Evolutionary conservation across 2,797 vertebrate species (phyloP), one percentile per base, ranked within the genome.

Genomic region (Enteromius thamalakanensis): DNA sequence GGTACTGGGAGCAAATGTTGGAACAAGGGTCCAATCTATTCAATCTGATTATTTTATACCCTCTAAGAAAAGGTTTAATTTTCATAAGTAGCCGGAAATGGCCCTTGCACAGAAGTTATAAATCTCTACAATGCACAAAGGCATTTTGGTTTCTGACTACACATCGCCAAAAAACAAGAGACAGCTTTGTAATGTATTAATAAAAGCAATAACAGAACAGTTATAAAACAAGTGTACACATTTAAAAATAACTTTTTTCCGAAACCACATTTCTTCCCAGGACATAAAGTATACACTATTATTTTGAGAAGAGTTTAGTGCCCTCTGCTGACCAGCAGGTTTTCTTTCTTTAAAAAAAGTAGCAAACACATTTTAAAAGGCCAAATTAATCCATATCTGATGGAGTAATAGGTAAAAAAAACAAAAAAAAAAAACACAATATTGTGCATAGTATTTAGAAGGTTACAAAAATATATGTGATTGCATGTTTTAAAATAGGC

Each of bases 31-130:
- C 17, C 62, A 10, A 42, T 42, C 40, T 42, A 42, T 42, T 42
- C 40, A 42, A 26, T 67, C 58, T 55, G 65, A 29, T 53, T 9
- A 80, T 60, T 65, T 32, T 49, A 55, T 67, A 47, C 15, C 5
- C 49, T 74, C 49, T 2, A 67, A n/a, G 71, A 77, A 79, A 80
- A 34, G 82, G 68, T 92, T 93, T 92, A 64, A 93, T 94, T 92
- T 93, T 90, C 86, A 81, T 89, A 92, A 94, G 91, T 93, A 91
- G 86, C 87, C 67, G 47, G 83, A 84, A 72, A 78, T 62, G 45
- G 62, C 42, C 64, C 69, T 80, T 84, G 83, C 86, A 86, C 84
- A 83, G 49, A 69, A 53, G 82, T 68, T 79, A 89, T 93, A 92
- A 92, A 92, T 94, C 84, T 87, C 29, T 84, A 37, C 68, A 58